These are phyloP conservation scores for Strigops habroptila DNA, from an alignment of 2,113 vertebrate genomes.

Conservation along the genomic window DNA sequence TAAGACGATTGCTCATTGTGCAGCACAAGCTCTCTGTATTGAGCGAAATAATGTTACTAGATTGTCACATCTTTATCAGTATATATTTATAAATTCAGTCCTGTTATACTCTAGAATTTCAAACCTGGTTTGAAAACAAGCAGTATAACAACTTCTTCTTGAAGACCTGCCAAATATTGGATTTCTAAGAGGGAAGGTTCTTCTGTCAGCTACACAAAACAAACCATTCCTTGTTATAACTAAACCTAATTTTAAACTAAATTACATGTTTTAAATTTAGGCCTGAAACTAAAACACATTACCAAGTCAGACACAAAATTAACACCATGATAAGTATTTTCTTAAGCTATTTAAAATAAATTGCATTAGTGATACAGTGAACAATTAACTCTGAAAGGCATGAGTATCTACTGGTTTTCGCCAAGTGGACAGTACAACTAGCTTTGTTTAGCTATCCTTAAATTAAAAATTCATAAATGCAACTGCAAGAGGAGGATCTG, in stretches of 20 bases:
- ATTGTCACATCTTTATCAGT: background rate
- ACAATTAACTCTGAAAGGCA: background rate
- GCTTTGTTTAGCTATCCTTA: background rate
- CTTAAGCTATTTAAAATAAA: background rate
- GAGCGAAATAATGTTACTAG: background rate
- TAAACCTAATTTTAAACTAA: background rate
- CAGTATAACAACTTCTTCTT: background rate
- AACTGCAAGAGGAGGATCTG: background rate
- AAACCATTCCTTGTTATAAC: background rate
- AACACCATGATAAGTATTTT: background rate
- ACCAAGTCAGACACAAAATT: background rate
- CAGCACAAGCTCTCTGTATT: background rate
- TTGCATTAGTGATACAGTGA: background rate
- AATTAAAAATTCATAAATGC: background rate
- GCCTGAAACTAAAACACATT: background rate
- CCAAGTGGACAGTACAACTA: background rate
- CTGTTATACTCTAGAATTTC: background rate
- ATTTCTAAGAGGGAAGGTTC: background rate
- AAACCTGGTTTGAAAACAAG: background rate
- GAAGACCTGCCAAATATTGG: background rate
- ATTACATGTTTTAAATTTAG: background rate
- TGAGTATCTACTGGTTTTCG: background rate
- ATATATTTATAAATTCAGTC: background rate
- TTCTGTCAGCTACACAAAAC: background rate
- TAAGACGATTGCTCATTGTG: background rate